These are phyloP conservation scores for Gonatopus flavifemur DNA, from an alignment of 1,140 invertebrate species.

Conservation along the genomic window DNA sequence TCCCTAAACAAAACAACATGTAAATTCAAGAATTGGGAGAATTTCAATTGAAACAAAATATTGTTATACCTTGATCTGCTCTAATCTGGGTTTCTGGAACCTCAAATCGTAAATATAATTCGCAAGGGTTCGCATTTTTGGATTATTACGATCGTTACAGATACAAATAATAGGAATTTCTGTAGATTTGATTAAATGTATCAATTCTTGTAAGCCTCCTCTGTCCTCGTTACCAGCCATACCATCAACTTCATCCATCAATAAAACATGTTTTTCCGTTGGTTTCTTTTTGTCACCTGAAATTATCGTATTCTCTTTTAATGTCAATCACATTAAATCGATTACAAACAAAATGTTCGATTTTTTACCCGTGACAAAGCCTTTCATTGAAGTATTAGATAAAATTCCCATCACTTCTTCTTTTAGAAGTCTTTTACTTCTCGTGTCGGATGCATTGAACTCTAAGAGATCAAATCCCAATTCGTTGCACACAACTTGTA, in stretches of 20 bases:
- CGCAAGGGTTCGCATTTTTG: constrained; percentile 89
- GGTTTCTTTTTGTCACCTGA: constrained; percentile 30
- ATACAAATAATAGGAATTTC: constrained; percentile 96
- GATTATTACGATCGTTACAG: constrained; percentile 95
- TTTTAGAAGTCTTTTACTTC: constrained; percentile 87
- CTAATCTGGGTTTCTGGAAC: constrained; percentile 78
- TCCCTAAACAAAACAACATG: constrained; percentile 57
- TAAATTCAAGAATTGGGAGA: not conserved
- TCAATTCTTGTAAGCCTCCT: constrained; percentile 94
- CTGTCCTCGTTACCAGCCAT: constrained; percentile 99
- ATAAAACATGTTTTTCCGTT: constrained; percentile 78
- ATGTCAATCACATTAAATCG: not conserved
- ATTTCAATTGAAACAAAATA: constrained; percentile 3
- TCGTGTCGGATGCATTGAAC: constrained; percentile 96
- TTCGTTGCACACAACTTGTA: constrained; percentile 80
- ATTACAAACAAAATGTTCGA: constrained; percentile 3
- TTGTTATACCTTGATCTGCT: constrained; percentile 83
- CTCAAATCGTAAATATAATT: constrained; percentile 96
- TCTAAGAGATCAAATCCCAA: constrained; percentile 89
- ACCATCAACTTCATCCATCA: constrained; percentile 99
- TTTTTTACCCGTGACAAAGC: constrained; percentile 60
- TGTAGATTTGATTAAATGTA: constrained; percentile 86
- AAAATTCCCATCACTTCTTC: constrained; percentile 79
- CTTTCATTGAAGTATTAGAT: constrained; percentile 69
- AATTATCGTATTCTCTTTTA: too few relatives aligned